These are phyloP conservation scores for Melanitta fusca DNA, from an alignment of 2,797 vertebrate species.

Conservation along the genomic window DNA sequence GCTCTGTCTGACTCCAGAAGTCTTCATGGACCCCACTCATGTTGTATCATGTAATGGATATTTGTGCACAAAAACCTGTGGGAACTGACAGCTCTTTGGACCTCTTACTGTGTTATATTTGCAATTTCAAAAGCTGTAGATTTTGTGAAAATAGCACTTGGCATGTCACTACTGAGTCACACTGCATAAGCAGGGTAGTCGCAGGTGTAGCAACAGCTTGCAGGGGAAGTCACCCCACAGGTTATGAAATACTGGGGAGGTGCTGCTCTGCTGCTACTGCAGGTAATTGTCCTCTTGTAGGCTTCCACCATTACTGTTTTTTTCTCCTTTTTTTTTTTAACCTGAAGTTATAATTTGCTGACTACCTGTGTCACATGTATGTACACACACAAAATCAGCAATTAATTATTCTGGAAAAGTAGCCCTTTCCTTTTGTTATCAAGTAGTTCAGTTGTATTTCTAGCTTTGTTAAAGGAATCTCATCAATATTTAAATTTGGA, in stretches of 20 bases:
- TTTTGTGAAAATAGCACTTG: not conserved
- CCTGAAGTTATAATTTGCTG: not conserved
- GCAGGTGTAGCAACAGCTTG: not conserved
- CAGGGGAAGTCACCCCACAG: not conserved
- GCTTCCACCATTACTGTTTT: not conserved
- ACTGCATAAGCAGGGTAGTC: not conserved
- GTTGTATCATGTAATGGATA: not conserved
- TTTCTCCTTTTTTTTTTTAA: not conserved
- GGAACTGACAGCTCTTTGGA: not conserved
- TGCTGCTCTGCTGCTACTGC: not conserved
- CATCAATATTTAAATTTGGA: not conserved
- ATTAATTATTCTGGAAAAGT: not conserved
- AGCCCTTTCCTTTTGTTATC: not conserved
- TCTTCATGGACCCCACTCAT: not conserved
- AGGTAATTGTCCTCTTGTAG: not conserved
- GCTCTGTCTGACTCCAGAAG: not conserved
- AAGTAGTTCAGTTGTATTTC: not conserved
- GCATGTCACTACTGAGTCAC: not conserved
- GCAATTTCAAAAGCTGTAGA: not conserved
- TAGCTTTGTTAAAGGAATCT: not conserved
- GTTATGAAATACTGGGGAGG: not conserved
- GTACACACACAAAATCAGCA: no score
- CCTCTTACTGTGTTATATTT: not conserved
- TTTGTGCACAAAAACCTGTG: not conserved
- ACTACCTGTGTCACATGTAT: not conserved